Evolutionary conservation across 2,113 vertebrate genomes (phyloP), one percentile per base, ranked within the genome.

Genomic region (Desmodus rotundus): DNA sequence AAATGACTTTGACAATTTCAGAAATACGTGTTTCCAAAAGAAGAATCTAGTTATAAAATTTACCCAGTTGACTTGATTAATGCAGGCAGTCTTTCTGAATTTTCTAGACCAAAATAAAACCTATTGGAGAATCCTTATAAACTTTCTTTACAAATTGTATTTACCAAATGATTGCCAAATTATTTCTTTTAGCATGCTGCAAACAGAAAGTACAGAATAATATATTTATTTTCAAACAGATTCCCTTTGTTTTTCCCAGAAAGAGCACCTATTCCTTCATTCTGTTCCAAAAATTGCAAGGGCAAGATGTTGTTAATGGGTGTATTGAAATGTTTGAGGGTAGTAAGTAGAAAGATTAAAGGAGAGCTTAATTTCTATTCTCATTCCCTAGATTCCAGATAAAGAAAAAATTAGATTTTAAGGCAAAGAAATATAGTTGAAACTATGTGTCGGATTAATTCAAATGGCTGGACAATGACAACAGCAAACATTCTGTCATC

Each of bases 381-480:
- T 87, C 14, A 85, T 61, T 87, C 41, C 17, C 36, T 45, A 83
- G 16, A 61, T 86, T 72, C 12, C 38, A 95, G 91, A 91, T 22
- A 61, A 93, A 91, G 7, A 17, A 88, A 38, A 63, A 54, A 63
- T 6, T 1, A 78, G 31, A 88, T 24, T 77, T 43, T 81, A 68
- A 82, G 70, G 22, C 47, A 50, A 78, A 78, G 24, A 45, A 45
- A 67, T 22, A 54, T 8, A 38, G 38, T 28, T 77, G 33, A 84
- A 67, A 87, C 12, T 74, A 3, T 31, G 8, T 74, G 3, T 12
- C 86, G 5, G 7, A 76, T 76, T 96, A 77, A 54, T 92, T 93
- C 47, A 95, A 87, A 96, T 89, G 96, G 91, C 43, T 77, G 14
- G 80, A 50, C 83, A 82, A 84, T 95, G 97, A 77, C 94, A 89